Conservation (phyloP, 2,113 vertebrate species). For the Centrocercus urophasianus region DNA sequence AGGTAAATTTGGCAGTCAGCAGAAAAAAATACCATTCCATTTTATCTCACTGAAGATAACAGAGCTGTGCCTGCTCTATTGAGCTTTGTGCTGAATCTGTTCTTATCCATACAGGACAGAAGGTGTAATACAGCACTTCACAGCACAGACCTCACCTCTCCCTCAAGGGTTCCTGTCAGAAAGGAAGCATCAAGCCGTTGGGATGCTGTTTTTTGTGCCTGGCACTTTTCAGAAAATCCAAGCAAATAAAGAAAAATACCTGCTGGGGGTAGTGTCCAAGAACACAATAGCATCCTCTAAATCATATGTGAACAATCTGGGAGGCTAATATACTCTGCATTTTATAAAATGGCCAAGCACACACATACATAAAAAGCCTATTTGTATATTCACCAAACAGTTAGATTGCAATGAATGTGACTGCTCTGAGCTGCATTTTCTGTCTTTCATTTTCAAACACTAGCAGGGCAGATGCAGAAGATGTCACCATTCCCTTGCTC, state of each 20-base stretch:
- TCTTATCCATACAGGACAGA: not conserved
- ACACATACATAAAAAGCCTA: not conserved
- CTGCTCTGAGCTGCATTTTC: not conserved
- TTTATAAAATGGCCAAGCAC: not conserved
- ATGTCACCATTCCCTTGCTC: not conserved
- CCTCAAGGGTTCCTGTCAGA: not conserved
- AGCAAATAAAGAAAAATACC: not conserved
- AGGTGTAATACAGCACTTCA: not conserved
- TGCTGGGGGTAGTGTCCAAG: not conserved
- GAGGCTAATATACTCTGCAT: not conserved
- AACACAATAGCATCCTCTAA: not conserved
- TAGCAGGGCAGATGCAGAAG: not conserved
- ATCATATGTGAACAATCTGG: not conserved
- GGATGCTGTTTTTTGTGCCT: not conserved
- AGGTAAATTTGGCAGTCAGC: not conserved
- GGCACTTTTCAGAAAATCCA: not conserved
- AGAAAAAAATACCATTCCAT: constrained; percentile 1
- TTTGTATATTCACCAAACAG: not conserved
- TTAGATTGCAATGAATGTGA: not conserved
- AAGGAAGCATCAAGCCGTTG: not conserved
- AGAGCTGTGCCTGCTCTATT: not conserved
- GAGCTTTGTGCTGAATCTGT: not conserved
- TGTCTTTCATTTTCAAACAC: not conserved
- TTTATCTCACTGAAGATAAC: constrained; percentile 14
- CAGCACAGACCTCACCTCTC: not conserved